These are phyloP conservation scores for Trinorchestia longiramus DNA, from an alignment of 1,140 invertebrate species.

Conservation along the genomic window DNA sequence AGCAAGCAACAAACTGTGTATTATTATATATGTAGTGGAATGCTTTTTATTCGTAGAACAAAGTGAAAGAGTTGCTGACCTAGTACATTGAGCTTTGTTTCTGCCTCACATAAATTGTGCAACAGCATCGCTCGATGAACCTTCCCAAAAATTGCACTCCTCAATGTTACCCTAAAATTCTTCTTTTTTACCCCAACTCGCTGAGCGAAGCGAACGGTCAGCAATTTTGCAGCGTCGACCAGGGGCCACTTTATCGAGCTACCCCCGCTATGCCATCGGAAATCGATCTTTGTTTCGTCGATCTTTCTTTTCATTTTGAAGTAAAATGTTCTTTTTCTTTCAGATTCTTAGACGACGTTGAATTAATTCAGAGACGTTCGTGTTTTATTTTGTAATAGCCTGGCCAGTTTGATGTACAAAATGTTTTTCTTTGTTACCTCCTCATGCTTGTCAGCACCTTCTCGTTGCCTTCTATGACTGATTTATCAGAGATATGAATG, in stretches of 20 bases:
- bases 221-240: constrained; percentile 45
- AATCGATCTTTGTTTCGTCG: neutral
- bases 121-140: neutral
- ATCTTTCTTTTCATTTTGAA: neutral
- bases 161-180: constrained; percentile 14
- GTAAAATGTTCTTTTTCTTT: neutral
- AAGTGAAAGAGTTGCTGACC: neutral
- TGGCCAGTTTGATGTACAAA: too few relatives aligned
- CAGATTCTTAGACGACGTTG: neutral
- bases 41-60: neutral
- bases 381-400: too few relatives aligned
- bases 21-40: too few relatives aligned
- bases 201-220: neutral
- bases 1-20: too few relatives aligned
- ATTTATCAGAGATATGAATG: too few relatives aligned
- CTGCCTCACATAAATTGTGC: neutral
- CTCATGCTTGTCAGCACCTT: too few relatives aligned
- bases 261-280: neutral
- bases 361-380: too few relatives aligned
- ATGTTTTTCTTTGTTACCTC: too few relatives aligned
- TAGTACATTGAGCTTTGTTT: neutral
- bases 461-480: too few relatives aligned
- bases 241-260: constrained; percentile 19
- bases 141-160: neutral
- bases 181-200: neutral